A percentile compares a stretch with the other conserved stretches of the same genome.
Evolutionary conservation across 2,888 invertebrate genomes (phyloP).

Genomic region (Morpho deidamia): DNA sequence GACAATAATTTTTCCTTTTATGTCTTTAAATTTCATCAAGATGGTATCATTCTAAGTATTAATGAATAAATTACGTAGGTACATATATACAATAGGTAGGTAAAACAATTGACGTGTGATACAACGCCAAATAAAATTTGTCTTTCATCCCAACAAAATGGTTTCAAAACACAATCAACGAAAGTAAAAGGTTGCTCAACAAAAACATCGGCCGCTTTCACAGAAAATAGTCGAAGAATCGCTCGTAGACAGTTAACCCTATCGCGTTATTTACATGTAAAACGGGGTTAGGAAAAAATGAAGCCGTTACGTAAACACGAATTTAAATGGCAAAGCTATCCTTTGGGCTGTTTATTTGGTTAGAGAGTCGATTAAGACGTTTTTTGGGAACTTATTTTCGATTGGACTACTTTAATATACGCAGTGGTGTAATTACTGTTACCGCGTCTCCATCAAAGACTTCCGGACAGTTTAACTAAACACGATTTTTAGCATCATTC

Average conservation of each 20-base stretch:
- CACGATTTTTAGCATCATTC: too few relatives aligned
- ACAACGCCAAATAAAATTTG: slow-evolving; percentile 18
- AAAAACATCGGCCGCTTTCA: slow-evolving; percentile 38
- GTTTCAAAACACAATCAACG: slow-evolving; percentile 53
- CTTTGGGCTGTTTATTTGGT: slow-evolving; percentile 21
- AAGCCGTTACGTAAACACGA: slow-evolving; percentile 26
- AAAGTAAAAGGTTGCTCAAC: slow-evolving; percentile 37
- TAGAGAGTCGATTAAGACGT: background rate
- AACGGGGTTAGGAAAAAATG: slow-evolving; percentile 46
- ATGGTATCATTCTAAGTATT: too few relatives aligned
- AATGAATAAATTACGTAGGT: too few relatives aligned
- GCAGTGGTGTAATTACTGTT: too few relatives aligned
- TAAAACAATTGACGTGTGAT: slow-evolving; percentile 5
- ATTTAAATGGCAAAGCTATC: slow-evolving; percentile 38
- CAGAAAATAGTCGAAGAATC: slow-evolving; percentile 37
- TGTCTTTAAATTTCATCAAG: too few relatives aligned
- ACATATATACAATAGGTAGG: background rate
- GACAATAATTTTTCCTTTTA: too few relatives aligned
- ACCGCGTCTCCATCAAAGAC: too few relatives aligned
- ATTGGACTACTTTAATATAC: too few relatives aligned
- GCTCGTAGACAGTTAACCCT: slow-evolving; percentile 35
- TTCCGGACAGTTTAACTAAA: too few relatives aligned
- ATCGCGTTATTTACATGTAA: slow-evolving; percentile 47
- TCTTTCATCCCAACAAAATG: slow-evolving; percentile 36
- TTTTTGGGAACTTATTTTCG: too few relatives aligned